A percentile compares a stretch with the other conserved stretches of the same genome.
Evolutionary conservation across 2,888 invertebrate species (phyloP).

Genomic region (Lepidonotus clava): DNA sequence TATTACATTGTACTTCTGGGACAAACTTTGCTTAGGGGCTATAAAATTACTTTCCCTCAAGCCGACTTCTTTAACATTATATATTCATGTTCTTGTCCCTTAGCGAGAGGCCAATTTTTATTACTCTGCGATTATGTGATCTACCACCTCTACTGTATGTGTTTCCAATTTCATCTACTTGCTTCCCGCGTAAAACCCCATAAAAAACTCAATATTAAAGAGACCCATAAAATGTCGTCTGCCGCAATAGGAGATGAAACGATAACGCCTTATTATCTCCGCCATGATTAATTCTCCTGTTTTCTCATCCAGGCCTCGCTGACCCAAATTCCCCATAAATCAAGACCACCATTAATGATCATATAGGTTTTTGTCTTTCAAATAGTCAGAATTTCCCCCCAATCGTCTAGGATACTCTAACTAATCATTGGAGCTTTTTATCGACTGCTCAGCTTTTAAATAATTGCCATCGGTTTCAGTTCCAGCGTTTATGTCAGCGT

Average conservation of each 20-base stretch:
- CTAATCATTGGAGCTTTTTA: not conserved
- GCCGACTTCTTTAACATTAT: not conserved
- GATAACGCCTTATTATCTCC: conserved; percentile 44
- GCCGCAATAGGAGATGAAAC: conserved; percentile 30
- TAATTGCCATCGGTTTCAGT: no score
- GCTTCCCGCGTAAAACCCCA: not conserved
- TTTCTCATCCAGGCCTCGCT: conserved; percentile 34
- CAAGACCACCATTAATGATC: conserved; percentile 22
- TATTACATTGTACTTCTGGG: not conserved
- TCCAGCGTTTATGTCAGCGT: no score
- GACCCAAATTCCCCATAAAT: conserved; percentile 35
- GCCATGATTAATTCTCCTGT: conserved; percentile 37
- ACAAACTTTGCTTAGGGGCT: not conserved
- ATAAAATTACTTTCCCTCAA: conserved; percentile 17
- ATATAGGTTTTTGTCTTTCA: not conserved
- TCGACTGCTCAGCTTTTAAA: no score
- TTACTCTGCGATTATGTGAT: conserved; percentile 11
- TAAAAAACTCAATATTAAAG: conserved; percentile 36
- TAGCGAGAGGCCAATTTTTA: conserved; percentile 5
- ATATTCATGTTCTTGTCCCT: conserved; percentile 1
- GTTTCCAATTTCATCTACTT: conserved; percentile 34
- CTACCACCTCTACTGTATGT: conserved; percentile 18
- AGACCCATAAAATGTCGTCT: conserved; percentile 20
- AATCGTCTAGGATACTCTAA: not conserved
- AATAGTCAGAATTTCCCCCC: not conserved